Percentiles rank a stretch among this genome's conserved stretches.
Conservation (phyloP, 2,888 invertebrate species). For the Nyleta sp. region DNA sequence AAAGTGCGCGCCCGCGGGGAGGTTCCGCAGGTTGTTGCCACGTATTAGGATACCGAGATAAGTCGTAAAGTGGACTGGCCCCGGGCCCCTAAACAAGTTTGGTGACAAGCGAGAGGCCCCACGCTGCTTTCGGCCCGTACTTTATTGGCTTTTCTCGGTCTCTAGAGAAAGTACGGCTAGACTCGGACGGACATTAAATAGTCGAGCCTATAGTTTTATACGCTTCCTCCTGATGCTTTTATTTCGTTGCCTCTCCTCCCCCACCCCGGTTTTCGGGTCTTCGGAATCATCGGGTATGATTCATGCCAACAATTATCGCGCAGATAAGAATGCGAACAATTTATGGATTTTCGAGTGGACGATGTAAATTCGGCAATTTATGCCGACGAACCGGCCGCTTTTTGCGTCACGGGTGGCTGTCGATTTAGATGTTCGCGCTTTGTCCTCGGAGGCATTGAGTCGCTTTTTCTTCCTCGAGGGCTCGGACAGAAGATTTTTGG, state of each 20-base stretch:
- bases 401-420: constrained; percentile 20
- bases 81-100: constrained; percentile 77
- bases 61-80: constrained; percentile 73
- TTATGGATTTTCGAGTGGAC: constrained; percentile 49
- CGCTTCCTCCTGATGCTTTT: constrained; percentile 16
- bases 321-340: constrained; percentile 39
- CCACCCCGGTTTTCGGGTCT: constrained; percentile 1
- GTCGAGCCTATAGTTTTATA: constrained; percentile 43
- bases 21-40: constrained; percentile 69
- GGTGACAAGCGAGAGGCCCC: constrained; percentile 77
- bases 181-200: constrained; percentile 47
- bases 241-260: neutral
- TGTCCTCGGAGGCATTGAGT: neutral
- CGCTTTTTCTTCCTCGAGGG: neutral
- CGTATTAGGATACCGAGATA: constrained; percentile 72
- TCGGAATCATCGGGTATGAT: constrained; percentile 34
- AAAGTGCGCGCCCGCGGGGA: constrained; percentile 53
- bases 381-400: constrained; percentile 20
- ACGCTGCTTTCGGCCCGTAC: constrained; percentile 69
- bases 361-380: constrained; percentile 54
- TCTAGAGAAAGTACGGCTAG: constrained; percentile 73
- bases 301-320: constrained; percentile 55
- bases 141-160: constrained; percentile 63
- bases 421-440: constrained; percentile 29
- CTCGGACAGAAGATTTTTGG: constrained; percentile 1